phyloP scores from a whole-genome alignment of 53 echinoderm and acorn worm genomes.

The Crossaster papposus region DNA sequence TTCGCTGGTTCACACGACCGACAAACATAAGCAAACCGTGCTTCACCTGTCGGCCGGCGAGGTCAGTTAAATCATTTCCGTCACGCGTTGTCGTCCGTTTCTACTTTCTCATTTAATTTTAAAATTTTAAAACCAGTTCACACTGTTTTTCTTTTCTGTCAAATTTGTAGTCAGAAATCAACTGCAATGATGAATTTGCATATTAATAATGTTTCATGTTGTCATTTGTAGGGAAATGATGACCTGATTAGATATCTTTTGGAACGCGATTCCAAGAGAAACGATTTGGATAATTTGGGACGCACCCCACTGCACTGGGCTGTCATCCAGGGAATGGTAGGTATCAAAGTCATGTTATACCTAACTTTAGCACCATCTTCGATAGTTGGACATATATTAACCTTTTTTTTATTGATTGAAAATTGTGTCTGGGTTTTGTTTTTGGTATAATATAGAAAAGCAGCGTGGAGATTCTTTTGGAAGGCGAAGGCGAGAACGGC shows the following conservation, averaged over 20 bases:
- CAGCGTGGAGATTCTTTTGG: slow-evolving; percentile 57
- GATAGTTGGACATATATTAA: neutral
- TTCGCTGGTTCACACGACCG: slow-evolving; percentile 55
- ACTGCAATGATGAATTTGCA: neutral
- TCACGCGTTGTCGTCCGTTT: neutral
- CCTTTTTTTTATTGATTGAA: too few relatives aligned
- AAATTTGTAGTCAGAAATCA: neutral
- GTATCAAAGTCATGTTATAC: neutral
- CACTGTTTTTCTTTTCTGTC: too few relatives aligned
- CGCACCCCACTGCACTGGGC: slow-evolving; percentile 89
- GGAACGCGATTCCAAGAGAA: slow-evolving; percentile 52
- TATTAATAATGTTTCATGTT: neutral
- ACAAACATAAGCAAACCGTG: slow-evolving; percentile 76
- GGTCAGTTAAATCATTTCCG: slow-evolving; percentile 60
- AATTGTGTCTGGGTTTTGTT: neutral
- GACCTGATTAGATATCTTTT: slow-evolving; percentile 65
- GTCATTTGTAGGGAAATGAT: slow-evolving; percentile 70
- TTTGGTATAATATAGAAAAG: slow-evolving; percentile 35
- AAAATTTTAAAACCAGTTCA: neutral
- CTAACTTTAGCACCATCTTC: too few relatives aligned
- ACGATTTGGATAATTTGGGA: slow-evolving; percentile 71
- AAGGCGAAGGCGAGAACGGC: slow-evolving; percentile 41
- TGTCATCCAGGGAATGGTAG: slow-evolving; percentile 82
- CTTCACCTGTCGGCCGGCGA: slow-evolving; percentile 92
- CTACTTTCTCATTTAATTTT: neutral